Evolutionary conservation across 2,888 invertebrate genomes (phyloP), one percentile per base, ranked within the genome.

Genomic region (Chrysomela aeneicollis): DNA sequence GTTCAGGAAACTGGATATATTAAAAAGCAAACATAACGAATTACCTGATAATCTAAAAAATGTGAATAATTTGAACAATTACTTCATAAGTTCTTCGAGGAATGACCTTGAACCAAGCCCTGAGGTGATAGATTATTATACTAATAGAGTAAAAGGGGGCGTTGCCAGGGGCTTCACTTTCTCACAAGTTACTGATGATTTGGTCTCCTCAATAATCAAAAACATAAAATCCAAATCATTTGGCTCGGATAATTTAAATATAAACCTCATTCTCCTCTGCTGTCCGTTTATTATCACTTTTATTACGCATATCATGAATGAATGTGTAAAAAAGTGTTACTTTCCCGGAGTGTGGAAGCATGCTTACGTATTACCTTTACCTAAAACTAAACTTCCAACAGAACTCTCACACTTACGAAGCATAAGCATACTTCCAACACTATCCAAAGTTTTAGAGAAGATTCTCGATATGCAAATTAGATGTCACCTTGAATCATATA

Each of bases 381-480:
- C 32, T 18, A 54, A 54, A 54, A 35, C n/a, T 6, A 15, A 12
- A 15, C 30, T 15, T 15, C 54, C 54, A 15, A 15, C 32, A 17
- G 54, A 54, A 54, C 19, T 54, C 18, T 17, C 15, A 2, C 10
- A 54, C n/a, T n/a, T 54, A 2, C 54, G 15, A 6, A 18, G 17
- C 30, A 32, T 54, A 9, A 32, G 32, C n/a, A 46, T 58, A 1
- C 19, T 54, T 18, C 37, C 54, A 17, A 10, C 19, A 59, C 15
- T 61, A 10, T 54, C 54, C n/a, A 61, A 54, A 46, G 30, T 55
- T 15, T 21, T 61, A n/a, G 61, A 61, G 26, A 61, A 26, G 1
- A 30, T 55, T 2, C n/a, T 61, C 1, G 47, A 46, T 55, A 8
- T 19, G 9, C 61, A 61, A 54, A 54, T 61, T 2, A 12, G 32